phyloP scores from a whole-genome alignment of 1,140 invertebrate species.

The Callitettix versicolor region DNA sequence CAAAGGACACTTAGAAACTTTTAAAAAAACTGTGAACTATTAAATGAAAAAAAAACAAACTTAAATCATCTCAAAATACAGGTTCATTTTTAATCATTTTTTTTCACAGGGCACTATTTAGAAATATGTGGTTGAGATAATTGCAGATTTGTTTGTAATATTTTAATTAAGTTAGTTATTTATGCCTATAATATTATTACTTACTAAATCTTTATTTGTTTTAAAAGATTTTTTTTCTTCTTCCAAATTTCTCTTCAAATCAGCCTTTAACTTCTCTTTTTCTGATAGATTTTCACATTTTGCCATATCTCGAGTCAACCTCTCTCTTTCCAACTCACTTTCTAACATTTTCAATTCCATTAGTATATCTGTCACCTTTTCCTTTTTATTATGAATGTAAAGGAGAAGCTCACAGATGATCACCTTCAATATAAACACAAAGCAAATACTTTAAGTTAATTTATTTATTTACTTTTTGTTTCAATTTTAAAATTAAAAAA shows the following conservation, averaged over 20 bases:
- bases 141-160: neutral
- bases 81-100: neutral
- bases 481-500: conserved; percentile 11
- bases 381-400: conserved; percentile 6
- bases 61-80: neutral
- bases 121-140: neutral
- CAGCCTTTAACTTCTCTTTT: neutral
- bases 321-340: neutral
- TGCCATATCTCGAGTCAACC: neutral
- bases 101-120: too few species aligned
- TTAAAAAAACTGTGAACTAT: too few species aligned
- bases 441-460: conserved; percentile 3
- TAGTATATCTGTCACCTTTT: neutral
- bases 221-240: neutral
- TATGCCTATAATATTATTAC: neutral
- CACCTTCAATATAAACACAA: neutral
- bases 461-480: conserved; percentile 14
- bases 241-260: too few species aligned
- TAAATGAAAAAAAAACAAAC: conserved; percentile 3
- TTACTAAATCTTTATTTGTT: neutral
- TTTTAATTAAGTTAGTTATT: neutral
- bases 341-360: neutral
- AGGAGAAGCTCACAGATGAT: conserved; percentile 10
- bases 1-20: too few species aligned
- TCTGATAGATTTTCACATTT: neutral